Conservation (phyloP, 2,113 vertebrate genomes). For the Myrmecophaga tridactyla region DNA sequence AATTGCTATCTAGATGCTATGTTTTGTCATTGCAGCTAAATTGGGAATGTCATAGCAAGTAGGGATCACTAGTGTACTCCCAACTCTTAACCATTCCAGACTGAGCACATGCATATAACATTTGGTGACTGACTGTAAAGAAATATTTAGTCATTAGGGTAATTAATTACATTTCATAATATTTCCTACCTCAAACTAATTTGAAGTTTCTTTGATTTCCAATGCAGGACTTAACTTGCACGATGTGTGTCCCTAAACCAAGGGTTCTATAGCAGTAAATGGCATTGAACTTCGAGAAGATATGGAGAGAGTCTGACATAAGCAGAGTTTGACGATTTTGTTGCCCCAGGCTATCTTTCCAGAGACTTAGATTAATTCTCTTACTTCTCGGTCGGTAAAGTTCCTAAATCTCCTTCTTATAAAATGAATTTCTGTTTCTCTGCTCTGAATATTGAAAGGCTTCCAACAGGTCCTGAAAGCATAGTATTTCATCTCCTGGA, state of each 20-base stretch:
- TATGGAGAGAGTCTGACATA: neutral
- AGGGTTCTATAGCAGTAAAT: neutral
- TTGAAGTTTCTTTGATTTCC: neutral
- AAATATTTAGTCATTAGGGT: neutral
- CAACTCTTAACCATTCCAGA: neutral
- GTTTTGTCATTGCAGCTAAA: neutral
- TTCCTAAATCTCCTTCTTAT: constrained; percentile 50
- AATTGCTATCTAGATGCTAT: neutral
- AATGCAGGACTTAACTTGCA: neutral
- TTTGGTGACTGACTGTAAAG: neutral
- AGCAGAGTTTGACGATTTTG: neutral
- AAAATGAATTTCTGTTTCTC: constrained; percentile 65
- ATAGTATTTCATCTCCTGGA: constrained; percentile 37
- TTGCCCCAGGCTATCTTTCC: constrained; percentile 18
- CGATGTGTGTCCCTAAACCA: neutral
- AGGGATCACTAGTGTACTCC: too few relatives aligned
- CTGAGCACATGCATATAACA: neutral
- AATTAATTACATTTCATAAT: neutral
- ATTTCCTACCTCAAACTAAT: neutral
- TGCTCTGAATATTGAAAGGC: constrained; percentile 61
- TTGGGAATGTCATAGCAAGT: neutral
- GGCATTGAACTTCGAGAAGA: neutral
- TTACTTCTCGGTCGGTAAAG: constrained; percentile 35
- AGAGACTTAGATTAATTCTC: constrained; percentile 33
- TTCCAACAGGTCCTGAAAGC: constrained; percentile 71